These are phyloP conservation scores for Cephalotes varians DNA, from an alignment of 2,888 invertebrate genomes.

Conservation along the genomic window DNA sequence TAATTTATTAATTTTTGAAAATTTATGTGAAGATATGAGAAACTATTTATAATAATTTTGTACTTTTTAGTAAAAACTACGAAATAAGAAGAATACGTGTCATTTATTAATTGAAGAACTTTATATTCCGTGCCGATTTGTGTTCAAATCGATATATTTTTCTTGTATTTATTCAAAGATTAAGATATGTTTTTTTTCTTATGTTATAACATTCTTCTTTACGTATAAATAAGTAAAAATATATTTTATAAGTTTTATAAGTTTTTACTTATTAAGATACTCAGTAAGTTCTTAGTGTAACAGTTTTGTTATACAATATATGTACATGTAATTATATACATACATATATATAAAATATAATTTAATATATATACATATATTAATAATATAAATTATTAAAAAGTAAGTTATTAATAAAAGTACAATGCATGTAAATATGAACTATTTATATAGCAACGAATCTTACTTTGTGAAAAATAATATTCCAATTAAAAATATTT, in stretches of 20 bases:
- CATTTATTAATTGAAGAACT: background rate
- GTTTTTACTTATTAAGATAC: background rate
- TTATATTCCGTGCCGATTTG: background rate
- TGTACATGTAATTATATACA: background rate
- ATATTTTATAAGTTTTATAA: background rate
- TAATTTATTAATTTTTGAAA: slow-evolving; percentile 19
- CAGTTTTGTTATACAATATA: background rate
- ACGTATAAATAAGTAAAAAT: background rate
- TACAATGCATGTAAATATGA: background rate
- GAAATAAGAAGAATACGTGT: background rate
- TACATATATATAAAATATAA: background rate
- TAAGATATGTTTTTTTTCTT: background rate
- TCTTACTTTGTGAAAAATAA: background rate
- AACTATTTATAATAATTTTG: background rate
- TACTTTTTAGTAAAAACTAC: background rate
- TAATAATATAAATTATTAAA: background rate
- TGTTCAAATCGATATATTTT: slow-evolving; percentile 16
- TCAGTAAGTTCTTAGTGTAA: background rate
- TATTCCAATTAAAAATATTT: background rate
- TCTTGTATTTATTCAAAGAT: background rate
- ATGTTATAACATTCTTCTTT: background rate
- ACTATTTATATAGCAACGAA: background rate
- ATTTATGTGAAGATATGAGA: background rate
- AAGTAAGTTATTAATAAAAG: background rate
- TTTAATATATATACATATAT: slow-evolving; percentile 16